phyloP scores from a whole-genome alignment of 2,888 invertebrate species.

The Mimumesa dahlbomi region DNA sequence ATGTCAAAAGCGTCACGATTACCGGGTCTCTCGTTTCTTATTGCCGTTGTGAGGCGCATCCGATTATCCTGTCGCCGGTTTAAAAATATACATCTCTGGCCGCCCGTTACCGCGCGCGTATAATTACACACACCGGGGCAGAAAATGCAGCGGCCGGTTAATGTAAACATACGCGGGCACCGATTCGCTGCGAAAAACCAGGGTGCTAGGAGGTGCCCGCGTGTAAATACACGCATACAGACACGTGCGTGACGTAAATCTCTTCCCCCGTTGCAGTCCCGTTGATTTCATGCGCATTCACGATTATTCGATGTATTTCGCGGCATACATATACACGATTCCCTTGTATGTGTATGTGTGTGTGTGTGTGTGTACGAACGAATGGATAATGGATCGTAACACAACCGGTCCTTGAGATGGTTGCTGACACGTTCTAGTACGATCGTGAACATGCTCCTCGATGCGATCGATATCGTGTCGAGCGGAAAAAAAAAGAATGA shows the following conservation, averaged over 20 bases:
- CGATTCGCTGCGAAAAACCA: not conserved
- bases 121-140: slow-evolving; percentile 9
- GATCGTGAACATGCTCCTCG: not conserved
- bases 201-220: not conserved
- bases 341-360: no score
- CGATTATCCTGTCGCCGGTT: not conserved
- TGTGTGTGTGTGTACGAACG: no score
- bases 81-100: slow-evolving; percentile 14
- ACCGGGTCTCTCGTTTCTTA: no score
- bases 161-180: slow-evolving; percentile 28
- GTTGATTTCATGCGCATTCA: slow-evolving; percentile 21
- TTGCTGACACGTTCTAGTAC: not conserved
- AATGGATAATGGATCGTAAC: not conserved
- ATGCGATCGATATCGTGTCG: not conserved
- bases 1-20: no score
- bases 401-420: not conserved
- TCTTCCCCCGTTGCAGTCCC: slow-evolving; percentile 1
- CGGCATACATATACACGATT: no score
- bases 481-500: no score
- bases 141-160: slow-evolving; percentile 3
- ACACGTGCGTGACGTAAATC: slow-evolving; percentile 31
- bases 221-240: no score
- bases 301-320: slow-evolving; percentile 11
- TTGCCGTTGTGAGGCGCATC: not conserved
- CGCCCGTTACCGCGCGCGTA: not conserved